Conservation (phyloP, 2,888 invertebrate species). For the Oscheius sp. region DNA sequence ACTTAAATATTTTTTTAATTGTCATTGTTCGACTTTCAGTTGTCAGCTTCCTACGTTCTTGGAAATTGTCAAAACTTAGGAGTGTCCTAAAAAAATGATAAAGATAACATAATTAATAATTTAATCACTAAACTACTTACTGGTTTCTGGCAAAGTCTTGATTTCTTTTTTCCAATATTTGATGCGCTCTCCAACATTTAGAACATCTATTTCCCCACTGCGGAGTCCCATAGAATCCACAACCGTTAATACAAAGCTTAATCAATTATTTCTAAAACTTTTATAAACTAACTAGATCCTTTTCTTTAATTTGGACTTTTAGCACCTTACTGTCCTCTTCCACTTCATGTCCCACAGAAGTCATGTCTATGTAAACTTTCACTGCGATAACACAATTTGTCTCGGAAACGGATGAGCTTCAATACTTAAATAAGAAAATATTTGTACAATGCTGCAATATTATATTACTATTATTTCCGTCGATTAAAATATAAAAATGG, state of each 20-base stretch:
- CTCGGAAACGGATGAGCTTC: no score
- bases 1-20: conserved; percentile 57
- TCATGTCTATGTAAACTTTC: no score
- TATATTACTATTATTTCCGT: no score
- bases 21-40: conserved; percentile 74
- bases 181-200: conserved; percentile 87
- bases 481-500: no score
- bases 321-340: conserved; percentile 49
- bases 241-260: conserved; percentile 79
- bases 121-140: conserved; percentile 22
- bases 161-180: conserved; percentile 72
- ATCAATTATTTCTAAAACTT: conserved; percentile 15
- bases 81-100: conserved; percentile 53
- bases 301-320: conserved; percentile 53
- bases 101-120: not conserved
- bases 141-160: conserved; percentile 71
- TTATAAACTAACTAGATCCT: conserved; percentile 46
- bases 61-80: conserved; percentile 83
- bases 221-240: conserved; percentile 96
- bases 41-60: conserved; percentile 82
- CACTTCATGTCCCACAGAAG: conserved; percentile 9
- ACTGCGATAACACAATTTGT: no score
- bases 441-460: no score
- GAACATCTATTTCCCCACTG: conserved; percentile 98
- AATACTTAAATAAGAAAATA: no score